Evolutionary conservation across 2,888 invertebrate genomes (phyloP), one percentile per base, ranked within the genome.

Genomic region (Caradrina kadenii): DNA sequence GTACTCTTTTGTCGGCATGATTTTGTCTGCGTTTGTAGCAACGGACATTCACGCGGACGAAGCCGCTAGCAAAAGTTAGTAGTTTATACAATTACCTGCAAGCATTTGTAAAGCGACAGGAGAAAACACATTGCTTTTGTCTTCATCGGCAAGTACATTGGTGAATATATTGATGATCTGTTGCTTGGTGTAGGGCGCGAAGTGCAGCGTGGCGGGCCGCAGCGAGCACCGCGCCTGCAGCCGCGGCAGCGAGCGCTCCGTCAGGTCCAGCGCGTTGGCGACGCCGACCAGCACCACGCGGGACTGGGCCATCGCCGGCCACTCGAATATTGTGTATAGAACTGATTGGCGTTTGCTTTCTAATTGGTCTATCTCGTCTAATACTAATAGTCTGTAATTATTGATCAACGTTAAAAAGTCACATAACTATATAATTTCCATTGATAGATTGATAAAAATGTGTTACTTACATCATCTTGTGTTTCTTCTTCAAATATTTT

Each of bases 291-390:
- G 95, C 55, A 99, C 96, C 0, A 99, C 89, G 50, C 97, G 97
- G 0, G 98, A 97, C 26, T 96, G 93, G 0, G 94, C 89, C 64
- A 97, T 90, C 0, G 98, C 96, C 0, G 99, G 98, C 99, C 99
- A 99, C 89, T 99, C 98, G 90, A 99, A 99, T 83, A 99, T 97
- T 1, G 98, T 97, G 92, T 99, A 99, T 8, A 99, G 95, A 3
- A 99, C 97, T 0, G 98, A 97, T 86, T 99, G 99, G 45, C 97
- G 96, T 84, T 97, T 97, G 79, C 97, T 98, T 86, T 98, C 98
- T 50, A 99, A 93, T 90, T 99, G 99, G 92, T 99, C 99, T 72
- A 99, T 98, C 96, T 99, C 99, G 91, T 99, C 99, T 70, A 99
- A 91, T 15, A 99, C 97, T 79, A 99, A 91, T 22, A 99, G 94